Conservation (phyloP, 2,888 invertebrate species). For the Rutpela maculata region DNA sequence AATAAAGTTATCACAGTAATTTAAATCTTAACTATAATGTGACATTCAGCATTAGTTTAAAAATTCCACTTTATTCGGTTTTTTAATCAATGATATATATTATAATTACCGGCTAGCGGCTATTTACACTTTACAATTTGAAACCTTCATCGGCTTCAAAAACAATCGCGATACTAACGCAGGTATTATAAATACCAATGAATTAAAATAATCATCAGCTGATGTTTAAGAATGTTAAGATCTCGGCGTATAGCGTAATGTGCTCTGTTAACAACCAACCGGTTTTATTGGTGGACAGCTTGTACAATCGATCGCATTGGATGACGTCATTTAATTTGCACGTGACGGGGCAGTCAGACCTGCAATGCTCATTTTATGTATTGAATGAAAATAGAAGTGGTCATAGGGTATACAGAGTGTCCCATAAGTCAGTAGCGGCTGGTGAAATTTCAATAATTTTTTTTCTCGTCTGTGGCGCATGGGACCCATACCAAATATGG, state of each 20-base stretch:
- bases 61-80: no score
- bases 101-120: no score
- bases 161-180: neutral
- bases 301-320: neutral
- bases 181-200: neutral
- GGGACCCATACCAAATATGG: no score
- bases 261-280: neutral
- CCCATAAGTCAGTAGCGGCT: no score
- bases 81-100: no score
- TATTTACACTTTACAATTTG: neutral
- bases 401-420: no score
- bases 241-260: neutral
- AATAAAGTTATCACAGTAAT: no score
- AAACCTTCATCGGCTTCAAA: neutral
- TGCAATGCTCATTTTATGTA: neutral
- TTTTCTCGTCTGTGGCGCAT: no score
- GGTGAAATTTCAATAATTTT: no score
- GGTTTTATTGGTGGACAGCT: neutral
- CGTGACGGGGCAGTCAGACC: neutral
- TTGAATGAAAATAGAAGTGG: no score
- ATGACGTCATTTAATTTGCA: neutral
- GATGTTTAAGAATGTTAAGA: neutral
- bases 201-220: neutral
- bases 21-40: no score
- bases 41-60: no score